Base-by-base conservation (phyloP, 2,888 invertebrate genomes). In the Aphrophora alni region DNA sequence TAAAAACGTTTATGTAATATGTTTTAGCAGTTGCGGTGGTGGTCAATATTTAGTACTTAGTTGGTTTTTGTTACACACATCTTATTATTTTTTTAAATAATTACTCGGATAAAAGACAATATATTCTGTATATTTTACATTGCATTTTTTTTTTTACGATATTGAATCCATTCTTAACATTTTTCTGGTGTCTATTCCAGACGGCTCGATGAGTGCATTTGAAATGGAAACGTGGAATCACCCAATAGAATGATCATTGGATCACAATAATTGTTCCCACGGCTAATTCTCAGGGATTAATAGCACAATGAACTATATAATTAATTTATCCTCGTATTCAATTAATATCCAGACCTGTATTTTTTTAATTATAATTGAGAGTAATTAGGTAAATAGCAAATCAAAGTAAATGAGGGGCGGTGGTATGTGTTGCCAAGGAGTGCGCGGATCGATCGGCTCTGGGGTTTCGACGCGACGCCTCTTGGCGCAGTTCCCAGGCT, bases 381-480 rank as follows among this genome's bases (percentile, higher is more conserved):
- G 59, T 59, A 59, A 59, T 59, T 59, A 59, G 59, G 59, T 59
- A 59, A 59, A 59, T 59, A 59, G 59, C 59, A 59, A 21, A 59
- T 59, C 59, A 59, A 59, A 59, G 59, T 59, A 59, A 59, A 59
- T 59, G 59, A 21, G 59, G 59, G 59, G 59, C 59, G 59, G 59
- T 59, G 59, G 44, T 44, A 14, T 7, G 33, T 7, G 10, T 14
- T 10, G 59, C 59, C 21, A 59, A n/a, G 59, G 59, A n/a, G 44
- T 5, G 7, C 12, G n/a, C 12, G 12, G 59, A 14, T 12, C 14
- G 12, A 14, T 12, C 14, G 12, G 59, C 12, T 14, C 14, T 14
- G 59, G 59, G 59, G 21, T 21, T 59, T 44, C 44, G 44, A 44
- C 44, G 44, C 44, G 44, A 17, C 44, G 44, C 17, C 44, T 44